phyloP scores from a whole-genome alignment of 2,888 invertebrate genomes.

The Allophyes oxyacanthae region DNA sequence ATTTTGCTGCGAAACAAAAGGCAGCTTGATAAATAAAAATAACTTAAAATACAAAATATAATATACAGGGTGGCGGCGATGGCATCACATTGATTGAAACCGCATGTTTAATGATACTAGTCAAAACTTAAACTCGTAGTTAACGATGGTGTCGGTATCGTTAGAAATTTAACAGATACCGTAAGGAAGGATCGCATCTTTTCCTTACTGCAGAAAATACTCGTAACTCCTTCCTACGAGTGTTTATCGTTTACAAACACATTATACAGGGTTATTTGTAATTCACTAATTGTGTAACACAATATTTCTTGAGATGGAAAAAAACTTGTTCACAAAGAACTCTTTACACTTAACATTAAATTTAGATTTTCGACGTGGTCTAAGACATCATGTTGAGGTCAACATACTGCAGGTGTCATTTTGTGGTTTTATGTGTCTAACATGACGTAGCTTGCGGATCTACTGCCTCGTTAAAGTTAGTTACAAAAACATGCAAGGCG shows the following conservation, averaged over 20 bases:
- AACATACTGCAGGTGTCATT: constrained; percentile 29
- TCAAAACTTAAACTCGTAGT: neutral
- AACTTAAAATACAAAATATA: too few relatives aligned
- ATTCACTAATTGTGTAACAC: too few relatives aligned
- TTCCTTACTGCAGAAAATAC: neutral
- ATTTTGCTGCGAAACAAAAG: too few relatives aligned
- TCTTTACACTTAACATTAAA: neutral
- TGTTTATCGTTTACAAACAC: too few relatives aligned
- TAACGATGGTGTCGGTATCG: neutral
- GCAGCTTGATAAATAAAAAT: too few relatives aligned
- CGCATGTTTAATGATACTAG: too few relatives aligned
- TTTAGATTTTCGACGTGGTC: constrained; percentile 3
- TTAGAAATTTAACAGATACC: neutral
- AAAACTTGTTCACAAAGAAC: too few relatives aligned
- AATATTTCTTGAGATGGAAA: too few relatives aligned
- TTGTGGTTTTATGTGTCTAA: constrained; percentile 22
- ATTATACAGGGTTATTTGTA: too few relatives aligned
- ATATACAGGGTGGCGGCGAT: too few relatives aligned
- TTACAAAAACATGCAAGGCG: neutral
- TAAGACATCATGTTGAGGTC: constrained; percentile 47
- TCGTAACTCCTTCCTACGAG: neutral
- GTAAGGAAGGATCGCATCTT: neutral
- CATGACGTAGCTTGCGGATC: constrained; percentile 28
- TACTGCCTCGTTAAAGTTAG: constrained; percentile 12
- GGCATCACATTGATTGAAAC: too few relatives aligned